These are phyloP conservation scores for Pseudachorutes palmiensis DNA, from an alignment of 1,140 invertebrate species.

Conservation along the genomic window DNA sequence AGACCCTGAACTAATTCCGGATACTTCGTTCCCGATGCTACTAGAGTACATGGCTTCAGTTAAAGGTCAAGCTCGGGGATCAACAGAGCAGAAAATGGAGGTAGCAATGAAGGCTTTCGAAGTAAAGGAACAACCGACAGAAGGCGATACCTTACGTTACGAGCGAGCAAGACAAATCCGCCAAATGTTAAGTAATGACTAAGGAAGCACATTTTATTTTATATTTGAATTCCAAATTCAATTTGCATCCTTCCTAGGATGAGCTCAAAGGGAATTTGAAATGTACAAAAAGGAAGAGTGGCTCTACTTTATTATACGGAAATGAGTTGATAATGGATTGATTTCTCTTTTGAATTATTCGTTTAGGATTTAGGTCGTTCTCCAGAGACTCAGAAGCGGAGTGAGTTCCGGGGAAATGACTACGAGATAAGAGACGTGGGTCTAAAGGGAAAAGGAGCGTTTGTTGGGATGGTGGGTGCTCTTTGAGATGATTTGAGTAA, in stretches of 20 bases:
- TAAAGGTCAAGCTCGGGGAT: slow-evolving; percentile 55
- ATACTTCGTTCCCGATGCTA: slow-evolving; percentile 53
- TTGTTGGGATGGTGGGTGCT: background rate
- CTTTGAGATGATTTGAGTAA: slow-evolving; percentile 7
- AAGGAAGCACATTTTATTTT: background rate
- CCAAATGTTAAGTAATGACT: slow-evolving; percentile 43
- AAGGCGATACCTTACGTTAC: slow-evolving; percentile 44
- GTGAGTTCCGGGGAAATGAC: too few species aligned
- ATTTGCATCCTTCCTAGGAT: background rate
- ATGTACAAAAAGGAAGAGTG: too few species aligned
- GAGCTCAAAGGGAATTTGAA: background rate
- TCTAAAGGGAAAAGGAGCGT: background rate
- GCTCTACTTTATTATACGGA: too few species aligned
- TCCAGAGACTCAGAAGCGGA: too few species aligned
- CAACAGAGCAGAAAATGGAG: slow-evolving; percentile 53
- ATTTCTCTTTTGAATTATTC: too few species aligned
- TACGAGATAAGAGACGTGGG: background rate
- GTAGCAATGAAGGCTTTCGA: slow-evolving; percentile 56
- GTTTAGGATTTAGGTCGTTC: too few species aligned
- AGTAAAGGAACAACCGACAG: slow-evolving; percentile 42
- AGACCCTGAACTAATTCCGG: slow-evolving; percentile 49
- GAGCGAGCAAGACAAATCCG: slow-evolving; percentile 49
- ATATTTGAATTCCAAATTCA: background rate
- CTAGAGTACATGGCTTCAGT: slow-evolving; percentile 61
- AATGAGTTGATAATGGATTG: too few species aligned